Evolutionary conservation across 2,797 vertebrate genomes (phyloP).

Genomic region (Notamacropus eugenii): DNA sequence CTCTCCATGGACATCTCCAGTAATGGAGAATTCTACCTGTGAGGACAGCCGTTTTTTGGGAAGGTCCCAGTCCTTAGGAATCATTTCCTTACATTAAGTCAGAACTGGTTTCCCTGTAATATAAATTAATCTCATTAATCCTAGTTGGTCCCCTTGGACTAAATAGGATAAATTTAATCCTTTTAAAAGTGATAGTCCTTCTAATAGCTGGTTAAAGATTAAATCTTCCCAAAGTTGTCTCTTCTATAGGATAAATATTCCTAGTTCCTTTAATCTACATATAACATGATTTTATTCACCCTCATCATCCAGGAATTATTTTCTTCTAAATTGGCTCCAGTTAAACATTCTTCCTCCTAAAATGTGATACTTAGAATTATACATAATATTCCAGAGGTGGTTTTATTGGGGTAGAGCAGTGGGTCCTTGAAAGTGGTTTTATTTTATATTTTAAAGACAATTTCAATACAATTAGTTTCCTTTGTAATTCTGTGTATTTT

Average conservation of each 20-base stretch:
- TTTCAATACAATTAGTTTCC: background rate
- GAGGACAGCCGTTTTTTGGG: background rate
- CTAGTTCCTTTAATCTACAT: background rate
- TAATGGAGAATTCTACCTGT: background rate
- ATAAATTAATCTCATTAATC: conserved; percentile 34
- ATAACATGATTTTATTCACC: background rate
- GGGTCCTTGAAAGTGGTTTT: background rate
- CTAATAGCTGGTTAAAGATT: background rate
- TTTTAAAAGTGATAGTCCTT: background rate
- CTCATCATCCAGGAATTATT: background rate
- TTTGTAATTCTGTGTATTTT: background rate
- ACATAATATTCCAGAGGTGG: background rate
- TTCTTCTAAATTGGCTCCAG: background rate
- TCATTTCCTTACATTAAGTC: background rate
- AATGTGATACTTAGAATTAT: background rate
- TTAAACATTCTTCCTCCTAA: background rate
- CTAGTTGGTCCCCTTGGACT: background rate
- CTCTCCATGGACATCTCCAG: background rate
- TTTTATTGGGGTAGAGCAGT: background rate
- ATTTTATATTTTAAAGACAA: background rate
- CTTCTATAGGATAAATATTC: background rate
- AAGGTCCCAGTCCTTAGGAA: background rate
- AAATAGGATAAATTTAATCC: background rate
- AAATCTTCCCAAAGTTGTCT: background rate
- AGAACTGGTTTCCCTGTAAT: conserved; percentile 20